Base-by-base conservation (phyloP, 2,113 vertebrate genomes). In the Microcebus murinus region DNA sequence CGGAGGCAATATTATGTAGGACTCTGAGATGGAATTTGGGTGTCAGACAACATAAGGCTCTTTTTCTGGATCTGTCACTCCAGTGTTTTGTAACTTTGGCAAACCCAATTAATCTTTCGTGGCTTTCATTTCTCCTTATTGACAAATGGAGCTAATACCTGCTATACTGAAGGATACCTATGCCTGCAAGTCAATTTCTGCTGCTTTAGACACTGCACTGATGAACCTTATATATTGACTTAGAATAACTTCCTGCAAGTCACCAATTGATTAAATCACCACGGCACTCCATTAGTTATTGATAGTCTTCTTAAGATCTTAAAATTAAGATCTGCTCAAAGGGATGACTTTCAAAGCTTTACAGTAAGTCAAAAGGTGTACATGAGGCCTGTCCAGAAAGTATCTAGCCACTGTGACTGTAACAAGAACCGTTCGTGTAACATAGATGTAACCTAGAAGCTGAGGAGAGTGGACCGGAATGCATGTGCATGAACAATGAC, bases 51-150 rank as follows among this genome's bases (percentile, higher is more conserved):
- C 50, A 81, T 61, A 77, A 77, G 77, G 45, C 34, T 96, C 65
- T 93, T 91, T 95, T 89, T 76, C 52, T 86, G 45, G 11, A 57
- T 81, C 59, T 87, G 89, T 96, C 95, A 90, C 39, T 65, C 65
- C 45, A 50, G 4, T 90, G 91, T 96, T 97, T 95, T 94, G 89
- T 96, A 95, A 87, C 77, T 29, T 45, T 90, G 86, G 95, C 63
- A 95, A 96, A 91, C 21, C 48, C 86, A 94, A 95, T 96, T 91
- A 94, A 76, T 76, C 91, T 97, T 95, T 91, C 97, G 91, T 70
- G 93, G 87, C 70, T 87, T 87, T 96, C 93, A 97, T 98, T 94
- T 97, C 96, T 97, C 59, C 93, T 77, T 97, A 98, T 97, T 97
- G 97, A 98, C 96, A 96, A 97, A 96, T 90, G 83, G 52, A 95